Conservation (phyloP, 1,140 invertebrate genomes). For the Doryteuthis pealeii region DNA sequence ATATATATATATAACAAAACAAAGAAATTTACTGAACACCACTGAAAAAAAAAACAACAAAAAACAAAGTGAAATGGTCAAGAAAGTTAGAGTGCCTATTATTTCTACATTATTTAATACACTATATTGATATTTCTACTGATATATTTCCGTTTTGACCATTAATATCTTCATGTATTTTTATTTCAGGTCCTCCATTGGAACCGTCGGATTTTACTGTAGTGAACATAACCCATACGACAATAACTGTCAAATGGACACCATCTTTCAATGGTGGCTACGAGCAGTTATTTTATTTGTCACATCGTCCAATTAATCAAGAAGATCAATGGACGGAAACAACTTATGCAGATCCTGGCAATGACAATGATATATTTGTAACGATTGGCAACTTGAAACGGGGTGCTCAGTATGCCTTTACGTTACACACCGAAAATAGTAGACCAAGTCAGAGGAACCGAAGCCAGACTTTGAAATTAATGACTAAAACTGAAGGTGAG, state of each 20-base stretch:
- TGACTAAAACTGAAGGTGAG: constrained; percentile 7
- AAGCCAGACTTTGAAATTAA: not conserved
- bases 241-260: not conserved
- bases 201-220: not conserved
- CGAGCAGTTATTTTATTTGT: not conserved
- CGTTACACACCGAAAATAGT: not conserved
- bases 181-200: constrained; percentile 3
- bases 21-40: too few species aligned
- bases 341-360: not conserved
- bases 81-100: too few species aligned
- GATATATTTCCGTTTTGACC: too few species aligned
- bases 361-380: not conserved
- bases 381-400: not conserved
- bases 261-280: constrained; percentile 8
- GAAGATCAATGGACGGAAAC: not conserved
- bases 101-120: too few species aligned
- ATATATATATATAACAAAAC: too few species aligned
- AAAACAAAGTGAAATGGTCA: too few species aligned
- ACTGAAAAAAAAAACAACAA: too few species aligned
- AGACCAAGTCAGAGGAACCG: not conserved
- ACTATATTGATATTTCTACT: too few species aligned
- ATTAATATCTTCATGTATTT: too few species aligned
- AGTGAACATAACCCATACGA: constrained; percentile 1
- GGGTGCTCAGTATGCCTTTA: not conserved
- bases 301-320: not conserved